Percentiles rank a stretch among this genome's conserved stretches.
Evolutionary conservation across 2,888 invertebrate genomes (phyloP).

Genomic region (Leptinotarsa haldemani): DNA sequence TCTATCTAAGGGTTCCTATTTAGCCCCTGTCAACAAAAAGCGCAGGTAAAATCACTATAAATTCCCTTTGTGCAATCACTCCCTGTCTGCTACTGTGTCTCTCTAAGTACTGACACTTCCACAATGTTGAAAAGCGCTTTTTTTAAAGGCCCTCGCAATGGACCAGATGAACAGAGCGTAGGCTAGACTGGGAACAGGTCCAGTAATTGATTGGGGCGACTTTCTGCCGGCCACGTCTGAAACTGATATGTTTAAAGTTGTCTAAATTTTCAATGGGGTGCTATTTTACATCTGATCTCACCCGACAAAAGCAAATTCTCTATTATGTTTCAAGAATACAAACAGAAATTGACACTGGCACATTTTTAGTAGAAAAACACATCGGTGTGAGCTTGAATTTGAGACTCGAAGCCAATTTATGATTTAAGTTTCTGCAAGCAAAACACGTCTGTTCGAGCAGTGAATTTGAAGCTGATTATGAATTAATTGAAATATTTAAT

Average conservation of each 20-base stretch:
- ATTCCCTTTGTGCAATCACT: constrained; percentile 58
- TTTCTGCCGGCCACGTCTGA: constrained; percentile 52
- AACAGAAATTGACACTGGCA: constrained; percentile 59
- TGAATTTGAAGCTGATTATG: background rate
- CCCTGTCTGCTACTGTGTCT: constrained; percentile 62
- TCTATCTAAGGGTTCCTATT: constrained; percentile 53
- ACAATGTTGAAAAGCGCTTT: constrained; percentile 64
- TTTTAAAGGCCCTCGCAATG: constrained; percentile 54
- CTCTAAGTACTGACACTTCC: constrained; percentile 66
- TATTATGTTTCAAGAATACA: constrained; percentile 54
- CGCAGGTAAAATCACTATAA: constrained; percentile 63
- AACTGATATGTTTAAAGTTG: constrained; percentile 65
- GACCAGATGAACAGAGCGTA: constrained; percentile 44
- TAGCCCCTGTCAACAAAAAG: constrained; percentile 57
- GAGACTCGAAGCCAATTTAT: background rate
- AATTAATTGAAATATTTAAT: constrained; percentile 25
- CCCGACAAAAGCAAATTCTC: constrained; percentile 58
- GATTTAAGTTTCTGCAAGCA: background rate
- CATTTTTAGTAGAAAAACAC: constrained; percentile 10
- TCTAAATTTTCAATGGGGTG: constrained; percentile 58
- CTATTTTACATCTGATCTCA: constrained; percentile 57
- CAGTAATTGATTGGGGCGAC: background rate
- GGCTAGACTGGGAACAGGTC: background rate
- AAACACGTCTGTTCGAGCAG: background rate
- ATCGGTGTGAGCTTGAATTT: constrained; percentile 7